Base-by-base conservation (phyloP, 2,113 vertebrate species). In the Channa maculata region DNA sequence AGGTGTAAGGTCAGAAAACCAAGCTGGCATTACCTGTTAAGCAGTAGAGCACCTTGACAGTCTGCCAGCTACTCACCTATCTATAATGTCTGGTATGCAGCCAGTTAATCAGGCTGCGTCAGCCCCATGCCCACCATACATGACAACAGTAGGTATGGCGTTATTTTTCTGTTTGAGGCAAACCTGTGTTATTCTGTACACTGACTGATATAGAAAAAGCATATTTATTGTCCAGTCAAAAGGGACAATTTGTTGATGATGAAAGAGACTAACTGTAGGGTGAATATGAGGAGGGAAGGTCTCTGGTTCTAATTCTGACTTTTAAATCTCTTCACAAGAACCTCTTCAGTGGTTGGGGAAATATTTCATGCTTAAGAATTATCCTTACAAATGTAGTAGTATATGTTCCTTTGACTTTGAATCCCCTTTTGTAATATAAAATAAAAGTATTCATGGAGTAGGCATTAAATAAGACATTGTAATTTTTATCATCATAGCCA, bases 11-110 rank as follows among this genome's bases (percentile, higher is more conserved):
- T 68, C 49, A 1, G 9, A 9, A 60, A 72, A 77, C 74, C 58
- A 48, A 63, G 9, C 46, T 77, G 33, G 38, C 48, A 72, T 76
- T 58, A 65, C 75, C 57, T 57, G 68, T 63, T 66, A 61, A 79
- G 60, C 51, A 79, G 66, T 58, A 64, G 48, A 59, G 11, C 34
- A 64, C n/a, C 44, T 57, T 81, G 67, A 57, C 41, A 62, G 4
- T n/a, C 4, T 65, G 62, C 77, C 84, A 85, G 37, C 61, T 67
- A 53, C 63, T 77, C 59, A 74, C 8, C 65, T 43, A 11, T 43
- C 51, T 52, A 39, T 59, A 49, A 38, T 59, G 55, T 62, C 59
- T 76, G 79, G 75, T 59, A 62, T 82, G 71, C 57, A 73, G 74
- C 39, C 33, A 71, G 60, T 43, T 12, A 1, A 33, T 4, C 57